Evolutionary conservation across 2,797 vertebrate species (phyloP), one percentile per base, ranked within the genome.

Genomic region (Hafferia zeledoni): DNA sequence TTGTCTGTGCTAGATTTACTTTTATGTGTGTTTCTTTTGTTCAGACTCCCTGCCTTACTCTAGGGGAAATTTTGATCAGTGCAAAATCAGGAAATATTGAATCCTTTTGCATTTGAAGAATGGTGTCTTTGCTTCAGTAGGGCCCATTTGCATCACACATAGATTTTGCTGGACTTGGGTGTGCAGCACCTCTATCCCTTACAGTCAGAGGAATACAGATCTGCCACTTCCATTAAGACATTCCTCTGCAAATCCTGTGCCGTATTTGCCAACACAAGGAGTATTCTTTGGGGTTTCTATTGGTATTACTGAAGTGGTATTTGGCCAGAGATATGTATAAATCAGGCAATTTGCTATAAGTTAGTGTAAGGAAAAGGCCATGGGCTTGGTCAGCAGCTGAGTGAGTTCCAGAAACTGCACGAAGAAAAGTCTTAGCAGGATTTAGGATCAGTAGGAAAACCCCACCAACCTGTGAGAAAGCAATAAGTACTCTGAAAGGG

Each of bases 11-110:
- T 83, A 87, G 67, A 85, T 88, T 96, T 93, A 84, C 53, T 72
- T 96, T 93, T 94, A 43, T 96, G 49, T 76, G 63, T 43, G 19
- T 91, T 95, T 84, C 82, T 94, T 96, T 93, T 82, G 17, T 92
- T 94, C 79, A 74, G 64, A 93, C 92, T 79, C 47, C 81, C 12
- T 91, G 82, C 68, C 55, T 96, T 89, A 90, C 30, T 91, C 65
- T 33, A 95, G 65, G 85, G 18, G 33, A 89, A 89, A 46, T 93
- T 94, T 95, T 93, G 88, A 92, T 94, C 87, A 69, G 31, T 84
- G 79, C 11, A 22, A 85, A 95, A 95, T 87, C 27, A 75, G 68
- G 60, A 41, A 25, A 17, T 67, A 90, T 47, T 86, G 91, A 92
- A 94, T 79, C 41, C 81, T 90, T 94, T 95, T 4, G 4, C 44